Conservation (phyloP, 2,113 vertebrate species). For the Bubalus kerabau region DNA sequence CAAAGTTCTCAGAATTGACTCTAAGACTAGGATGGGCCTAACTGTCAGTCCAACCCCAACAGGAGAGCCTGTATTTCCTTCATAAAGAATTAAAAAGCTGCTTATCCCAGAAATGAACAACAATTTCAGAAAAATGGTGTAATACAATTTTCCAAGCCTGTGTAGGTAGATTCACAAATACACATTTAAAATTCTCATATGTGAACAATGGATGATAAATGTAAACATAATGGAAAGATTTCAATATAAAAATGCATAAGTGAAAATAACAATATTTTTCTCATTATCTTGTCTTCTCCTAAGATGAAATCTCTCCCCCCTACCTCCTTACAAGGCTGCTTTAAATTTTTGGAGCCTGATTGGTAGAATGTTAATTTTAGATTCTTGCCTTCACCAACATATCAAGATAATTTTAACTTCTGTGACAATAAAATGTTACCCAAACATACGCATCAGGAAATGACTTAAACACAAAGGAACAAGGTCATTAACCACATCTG, state of each 20-base stretch:
- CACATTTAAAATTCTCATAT: neutral
- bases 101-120: neutral
- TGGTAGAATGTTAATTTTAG: neutral
- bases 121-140: neutral
- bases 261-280: neutral
- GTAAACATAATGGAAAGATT: neutral
- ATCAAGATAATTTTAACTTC: neutral
- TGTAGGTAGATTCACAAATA: neutral
- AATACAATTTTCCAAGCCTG: neutral
- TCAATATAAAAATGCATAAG: neutral
- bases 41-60: neutral
- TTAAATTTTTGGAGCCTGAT: neutral
- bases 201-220: neutral
- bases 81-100: neutral
- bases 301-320: neutral
- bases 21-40: neutral
- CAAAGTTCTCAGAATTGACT: slow-evolving; percentile 25
- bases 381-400: neutral
- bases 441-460: neutral
- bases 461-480: neutral
- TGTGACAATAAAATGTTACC: neutral
- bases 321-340: neutral
- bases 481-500: neutral
- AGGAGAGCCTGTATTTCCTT: neutral
- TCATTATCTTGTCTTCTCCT: neutral